Base-by-base conservation (phyloP, 1,140 invertebrate genomes). In the Tachypleus tridentatus region DNA sequence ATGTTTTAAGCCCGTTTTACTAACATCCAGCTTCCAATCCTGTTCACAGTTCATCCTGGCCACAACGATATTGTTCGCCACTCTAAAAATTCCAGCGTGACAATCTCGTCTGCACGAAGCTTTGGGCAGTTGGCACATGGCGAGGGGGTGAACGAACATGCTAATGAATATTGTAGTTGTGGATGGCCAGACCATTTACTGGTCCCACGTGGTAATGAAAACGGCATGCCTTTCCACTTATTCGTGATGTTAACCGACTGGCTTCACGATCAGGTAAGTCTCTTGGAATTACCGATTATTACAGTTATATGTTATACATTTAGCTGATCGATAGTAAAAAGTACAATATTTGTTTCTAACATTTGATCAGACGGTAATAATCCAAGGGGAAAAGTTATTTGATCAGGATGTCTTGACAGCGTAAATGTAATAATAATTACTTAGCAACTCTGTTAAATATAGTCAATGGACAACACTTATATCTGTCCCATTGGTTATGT, bases 131-230 rank as follows among this genome's bases (percentile, higher is more conserved):
- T 85, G 71, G 80, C 63, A 50, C n/a, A 51, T 7, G 65, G 65
- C 49, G 62, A 67, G 54, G 63, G 63, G 56, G 62, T 64, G 53
- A 51, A 64, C 58, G 49, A 66, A 59, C 56, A 69, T 51, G 4
- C 52, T 58, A 51, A 77, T 75, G 75, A 78, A 58, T 73, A 77
- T 51, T 77, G 80, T 48, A 75, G 78, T 62, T 82, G 79, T 66
- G 81, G 80, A 8, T 80, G 83, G 70, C 85, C 85, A n/a, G 77
- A 81, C 50, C 80, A 84, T 61, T 74, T 87, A 49, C 77, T 87
- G 66, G 72, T 89, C 66, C 86, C 87, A 48, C 85, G 80, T 71
- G 87, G 86, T 70, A 82, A 78, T 64, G 76, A 78, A 65, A 81
- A 80, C 65, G 86, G 87, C 67, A 79, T 82, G 72, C 74, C 81